Base-by-base conservation (phyloP, 2,113 vertebrate species). In the Oncorhynchus tshawytscha region DNA sequence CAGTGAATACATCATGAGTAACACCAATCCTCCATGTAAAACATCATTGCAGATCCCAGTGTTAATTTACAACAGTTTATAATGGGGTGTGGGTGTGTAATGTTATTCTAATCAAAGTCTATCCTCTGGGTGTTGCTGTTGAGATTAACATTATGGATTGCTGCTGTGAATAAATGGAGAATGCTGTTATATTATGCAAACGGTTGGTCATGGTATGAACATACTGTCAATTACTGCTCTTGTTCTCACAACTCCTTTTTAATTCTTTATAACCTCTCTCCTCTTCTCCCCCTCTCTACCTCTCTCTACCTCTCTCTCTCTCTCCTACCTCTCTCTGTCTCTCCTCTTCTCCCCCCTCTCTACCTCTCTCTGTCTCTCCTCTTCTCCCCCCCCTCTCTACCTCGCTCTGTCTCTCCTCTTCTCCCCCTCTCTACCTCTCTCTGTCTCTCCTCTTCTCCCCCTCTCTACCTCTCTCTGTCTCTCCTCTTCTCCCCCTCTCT, bases 41-140 rank as follows among this genome's bases (percentile, higher is more conserved):
- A 51, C 70, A 65, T 51, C 83, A 76, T 81, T 81, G 69, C 71
- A 45, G 57, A 59, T 75, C 78, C 71, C n/a, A 54, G 51, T 54
- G 51, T 16, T 54, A 4, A 54, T 54, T 54, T 18, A 18, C 3
- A 51, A 51, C 49, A 51, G 51, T 54, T 1, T 18, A 54, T 54
- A 16, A 54, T 54, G 51, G 51, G 13, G 3, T 34, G 27, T 3
- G 27, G 27, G 27, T 27, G 60, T 69, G 34, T 72, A 79, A 69
- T 16, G 3, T 67, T 22, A 18, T 72, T 51, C 72, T 78, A 68
- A 78, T 77, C 29, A 24, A 22, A 25, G 59, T 22, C 24, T 72
- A 77, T 77, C 67, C 71, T 77, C 1, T 34, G 65, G 60, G 66
- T 79, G 71, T 74, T 27, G 27, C 27, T 27, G 27, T 3, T 45